phyloP scores from a whole-genome alignment of 1,140 invertebrate genomes.

The Lineus longissimus region DNA sequence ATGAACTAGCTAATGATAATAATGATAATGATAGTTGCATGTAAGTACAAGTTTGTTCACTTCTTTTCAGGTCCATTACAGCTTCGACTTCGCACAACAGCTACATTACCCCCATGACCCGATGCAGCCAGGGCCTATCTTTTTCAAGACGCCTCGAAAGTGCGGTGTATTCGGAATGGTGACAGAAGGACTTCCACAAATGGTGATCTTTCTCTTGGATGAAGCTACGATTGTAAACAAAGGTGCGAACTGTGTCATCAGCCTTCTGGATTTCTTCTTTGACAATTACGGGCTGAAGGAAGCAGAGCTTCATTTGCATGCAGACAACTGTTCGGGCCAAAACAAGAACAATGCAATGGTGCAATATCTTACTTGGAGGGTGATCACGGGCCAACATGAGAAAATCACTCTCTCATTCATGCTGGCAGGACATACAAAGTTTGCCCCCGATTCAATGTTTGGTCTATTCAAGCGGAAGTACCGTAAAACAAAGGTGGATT shows the following conservation, averaged over 20 bases:
- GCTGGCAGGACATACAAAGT: conserved; percentile 33
- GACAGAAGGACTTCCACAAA: conserved; percentile 20
- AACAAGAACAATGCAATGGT: conserved; percentile 32
- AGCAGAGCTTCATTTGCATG: conserved; percentile 15
- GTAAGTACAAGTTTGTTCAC: neutral
- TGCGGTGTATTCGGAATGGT: conserved; percentile 28
- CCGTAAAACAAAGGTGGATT: conserved; percentile 15
- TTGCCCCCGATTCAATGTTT: conserved; percentile 35
- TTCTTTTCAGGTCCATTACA: conserved; percentile 22
- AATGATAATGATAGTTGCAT: neutral
- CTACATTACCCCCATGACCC: conserved; percentile 24
- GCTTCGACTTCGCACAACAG: conserved; percentile 33
- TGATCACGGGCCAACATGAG: conserved; percentile 17
- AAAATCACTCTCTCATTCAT: conserved; percentile 23
- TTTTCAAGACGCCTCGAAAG: conserved; percentile 26
- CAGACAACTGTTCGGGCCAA: conserved; percentile 29
- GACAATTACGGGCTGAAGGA: conserved; percentile 26
- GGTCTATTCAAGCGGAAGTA: conserved; percentile 27
- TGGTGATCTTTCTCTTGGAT: conserved; percentile 25
- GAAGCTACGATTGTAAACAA: conserved; percentile 17
- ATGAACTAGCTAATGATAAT: neutral
- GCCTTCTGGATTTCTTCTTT: conserved; percentile 26
- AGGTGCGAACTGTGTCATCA: conserved; percentile 29
- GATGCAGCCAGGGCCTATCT: conserved; percentile 29
- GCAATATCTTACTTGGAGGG: conserved; percentile 29